Base-by-base conservation (phyloP, 1,140 invertebrate genomes). In the Ceratosolen fusciceps region DNA sequence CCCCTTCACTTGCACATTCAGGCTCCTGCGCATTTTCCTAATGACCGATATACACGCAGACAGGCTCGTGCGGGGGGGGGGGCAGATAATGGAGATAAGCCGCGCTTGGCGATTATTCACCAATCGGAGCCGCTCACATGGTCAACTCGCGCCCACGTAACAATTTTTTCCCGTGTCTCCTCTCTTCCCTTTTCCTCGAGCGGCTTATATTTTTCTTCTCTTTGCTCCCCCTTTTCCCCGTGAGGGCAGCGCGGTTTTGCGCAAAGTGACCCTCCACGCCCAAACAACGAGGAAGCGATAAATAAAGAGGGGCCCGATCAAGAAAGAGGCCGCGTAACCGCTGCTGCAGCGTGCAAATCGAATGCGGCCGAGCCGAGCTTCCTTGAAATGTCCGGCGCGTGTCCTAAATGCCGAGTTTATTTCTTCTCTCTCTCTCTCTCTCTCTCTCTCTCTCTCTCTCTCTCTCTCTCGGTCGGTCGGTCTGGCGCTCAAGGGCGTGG, bases 351-450 rank as follows among this genome's bases (percentile, higher is more conserved):
- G 49, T 52, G 49, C 5, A 52, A 52, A 52, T 52, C 19, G 9
- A 52, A 52, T 52, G 49, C 21, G 43, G 43, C 2, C 2, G 3
- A 29, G 43, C 2, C 2, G 3, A 52, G 34, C 72, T 74, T 74
- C 58, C 73, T n/a, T 31, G 73, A 62, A 62, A 52, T 19, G 37
- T 56, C 65, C 56, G 56, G 12, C 68, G 70, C 54, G 82, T 65
- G 88, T 88, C 85, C 88, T 80, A 88, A 90, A 89, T 88, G 85
- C 87, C 85, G 86, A 89, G 88, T 89, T 89, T 84, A 82, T 83
- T 81, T 70, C 76, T 24, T 47, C 24, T 29, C 12, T 14, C 67
- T 29, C 39, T 47, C 39, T 26, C 39, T 47, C 37, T 16, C 9
- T 47, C 39, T 43, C 1, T 43, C 10, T 21, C 5, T 52, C 10